Conservation (phyloP, 2,113 vertebrate genomes). For the human (Homo sapiens) region DNA sequence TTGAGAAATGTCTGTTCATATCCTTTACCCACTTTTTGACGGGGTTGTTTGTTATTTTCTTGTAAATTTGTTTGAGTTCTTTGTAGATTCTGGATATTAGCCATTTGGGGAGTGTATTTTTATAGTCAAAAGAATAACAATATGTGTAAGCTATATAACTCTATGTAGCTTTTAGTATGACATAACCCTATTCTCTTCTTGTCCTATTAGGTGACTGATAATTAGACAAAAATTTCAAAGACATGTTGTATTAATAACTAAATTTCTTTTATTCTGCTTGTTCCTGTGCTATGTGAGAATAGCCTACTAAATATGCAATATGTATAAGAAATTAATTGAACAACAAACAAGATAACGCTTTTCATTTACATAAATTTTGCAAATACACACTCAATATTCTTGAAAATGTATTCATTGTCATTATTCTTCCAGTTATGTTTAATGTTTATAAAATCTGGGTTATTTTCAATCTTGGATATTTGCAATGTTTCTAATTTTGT, state of each 20-base stretch:
- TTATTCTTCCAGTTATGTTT: not conserved
- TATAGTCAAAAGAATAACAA: not conserved
- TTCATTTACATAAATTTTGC: not conserved
- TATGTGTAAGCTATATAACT: not conserved
- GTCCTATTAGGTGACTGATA: not conserved
- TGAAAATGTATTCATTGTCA: not conserved
- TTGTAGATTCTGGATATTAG: too few relatives aligned
- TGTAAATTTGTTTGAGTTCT: too few relatives aligned
- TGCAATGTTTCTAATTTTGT: not conserved
- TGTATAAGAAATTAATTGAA: not conserved
- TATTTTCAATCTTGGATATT: not conserved
- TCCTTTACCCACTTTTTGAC: too few relatives aligned
- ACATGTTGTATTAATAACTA: not conserved
- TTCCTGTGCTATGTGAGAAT: not conserved
- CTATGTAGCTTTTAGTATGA: not conserved
- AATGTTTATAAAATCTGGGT: not conserved
- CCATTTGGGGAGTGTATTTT: not conserved
- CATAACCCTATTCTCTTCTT: not conserved
- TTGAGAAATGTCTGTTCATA: too few relatives aligned
- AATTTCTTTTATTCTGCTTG: not conserved
- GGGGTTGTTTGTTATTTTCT: too few relatives aligned
- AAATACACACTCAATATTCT: not conserved
- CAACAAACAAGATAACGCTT: not conserved
- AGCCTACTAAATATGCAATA: not conserved
- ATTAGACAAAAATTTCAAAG: not conserved